Evolutionary conservation across 2,113 vertebrate species (phyloP).

Genomic region (Pyrgilauda ruficollis): DNA sequence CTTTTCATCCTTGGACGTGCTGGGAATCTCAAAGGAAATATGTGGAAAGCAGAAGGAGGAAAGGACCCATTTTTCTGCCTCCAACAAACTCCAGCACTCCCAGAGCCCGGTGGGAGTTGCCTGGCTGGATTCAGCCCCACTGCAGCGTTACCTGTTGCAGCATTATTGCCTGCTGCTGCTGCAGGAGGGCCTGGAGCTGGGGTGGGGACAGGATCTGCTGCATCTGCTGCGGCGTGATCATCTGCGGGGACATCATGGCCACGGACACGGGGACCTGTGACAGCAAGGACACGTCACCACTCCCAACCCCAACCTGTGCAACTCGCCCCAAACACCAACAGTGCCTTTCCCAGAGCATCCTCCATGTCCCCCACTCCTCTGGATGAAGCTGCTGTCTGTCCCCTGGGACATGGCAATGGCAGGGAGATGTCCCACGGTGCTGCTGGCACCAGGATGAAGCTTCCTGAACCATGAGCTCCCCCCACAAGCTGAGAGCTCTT

Average conservation of each 20-base stretch:
- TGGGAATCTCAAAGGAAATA: neutral
- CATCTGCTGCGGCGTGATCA: slow-evolving; percentile 99
- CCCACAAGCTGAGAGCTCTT: neutral
- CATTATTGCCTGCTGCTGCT: slow-evolving; percentile 98
- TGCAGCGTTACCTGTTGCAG: slow-evolving; percentile 88
- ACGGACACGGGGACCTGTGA: slow-evolving; percentile 92
- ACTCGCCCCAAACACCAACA: fast-evolving
- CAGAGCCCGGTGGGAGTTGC: fast-evolving
- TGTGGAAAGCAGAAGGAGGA: fast-evolving
- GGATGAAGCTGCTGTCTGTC: neutral
- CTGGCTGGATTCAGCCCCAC: neutral
- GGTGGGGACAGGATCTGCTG: slow-evolving; percentile 97
- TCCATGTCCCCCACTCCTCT: fast-evolving
- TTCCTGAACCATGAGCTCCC: neutral
- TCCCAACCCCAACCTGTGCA: neutral
- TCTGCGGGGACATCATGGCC: slow-evolving; percentile 99
- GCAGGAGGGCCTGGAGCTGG: slow-evolving; percentile 95
- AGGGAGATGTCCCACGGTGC: fast-evolving
- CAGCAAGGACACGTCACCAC: neutral
- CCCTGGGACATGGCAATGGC: fast-evolving
- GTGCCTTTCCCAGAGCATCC: neutral
- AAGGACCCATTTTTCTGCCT: neutral
- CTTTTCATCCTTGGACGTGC: neutral
- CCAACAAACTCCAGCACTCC: neutral
- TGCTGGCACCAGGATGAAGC: neutral